phyloP scores from a whole-genome alignment of 1,140 invertebrate genomes.

The Leptinotarsa defecta region DNA sequence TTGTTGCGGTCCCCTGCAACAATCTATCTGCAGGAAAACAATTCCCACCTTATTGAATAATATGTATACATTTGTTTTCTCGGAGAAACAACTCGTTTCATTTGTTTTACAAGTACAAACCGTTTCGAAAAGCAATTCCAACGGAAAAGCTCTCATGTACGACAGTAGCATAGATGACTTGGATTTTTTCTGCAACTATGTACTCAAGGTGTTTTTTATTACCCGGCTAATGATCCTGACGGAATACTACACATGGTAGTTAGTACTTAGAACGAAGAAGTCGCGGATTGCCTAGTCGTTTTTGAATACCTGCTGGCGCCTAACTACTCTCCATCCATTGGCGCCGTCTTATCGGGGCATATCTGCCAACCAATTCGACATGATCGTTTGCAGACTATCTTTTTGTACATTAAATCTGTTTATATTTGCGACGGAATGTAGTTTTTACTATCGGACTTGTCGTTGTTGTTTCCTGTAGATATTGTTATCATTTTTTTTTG shows the following conservation, averaged over 20 bases:
- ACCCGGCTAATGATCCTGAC: not conserved
- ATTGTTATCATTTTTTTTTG: not conserved
- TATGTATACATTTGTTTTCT: no score
- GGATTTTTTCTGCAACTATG: no score
- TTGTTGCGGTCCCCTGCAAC: no score
- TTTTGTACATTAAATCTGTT: not conserved
- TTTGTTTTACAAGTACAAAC: no score
- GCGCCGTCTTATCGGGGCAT: constrained; percentile 7
- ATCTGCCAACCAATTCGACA: constrained; percentile 1
- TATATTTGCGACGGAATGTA: not conserved
- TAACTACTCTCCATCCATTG: not conserved
- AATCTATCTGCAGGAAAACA: no score
- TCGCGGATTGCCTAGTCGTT: not conserved
- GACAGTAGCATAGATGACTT: no score
- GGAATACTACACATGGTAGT: not conserved
- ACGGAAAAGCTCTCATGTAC: no score
- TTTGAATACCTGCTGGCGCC: constrained; percentile 7
- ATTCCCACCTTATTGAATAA: no score
- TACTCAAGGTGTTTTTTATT: not conserved
- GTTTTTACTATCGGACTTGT: not conserved
- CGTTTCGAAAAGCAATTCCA: no score
- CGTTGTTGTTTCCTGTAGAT: not conserved
- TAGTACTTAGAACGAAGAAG: not conserved
- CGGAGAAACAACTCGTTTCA: no score
- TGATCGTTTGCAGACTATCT: not conserved